Conservation (phyloP, 37 sponge, comb jelly and placozoan genomes). For the Spongia lamella region DNA sequence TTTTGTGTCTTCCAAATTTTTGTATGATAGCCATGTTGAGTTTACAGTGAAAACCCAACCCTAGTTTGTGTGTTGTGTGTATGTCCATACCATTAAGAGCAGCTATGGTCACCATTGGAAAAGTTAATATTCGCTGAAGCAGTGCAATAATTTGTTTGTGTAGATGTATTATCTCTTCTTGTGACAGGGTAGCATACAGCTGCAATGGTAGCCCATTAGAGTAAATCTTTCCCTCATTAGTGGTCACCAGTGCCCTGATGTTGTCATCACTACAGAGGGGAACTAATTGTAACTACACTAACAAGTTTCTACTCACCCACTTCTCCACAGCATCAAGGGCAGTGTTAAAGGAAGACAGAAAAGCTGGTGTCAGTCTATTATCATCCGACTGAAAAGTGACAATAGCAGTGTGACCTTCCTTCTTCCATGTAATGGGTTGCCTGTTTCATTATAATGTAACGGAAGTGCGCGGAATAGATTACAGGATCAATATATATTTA, state of each 20-base stretch:
- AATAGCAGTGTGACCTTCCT: too few species aligned
- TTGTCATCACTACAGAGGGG: conserved; percentile 30
- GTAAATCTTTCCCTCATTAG: conserved; percentile 66
- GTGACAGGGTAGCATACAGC: too few species aligned
- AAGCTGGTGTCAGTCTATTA: conserved; percentile 51
- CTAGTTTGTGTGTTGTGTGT: background rate
- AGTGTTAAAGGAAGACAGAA: conserved; percentile 32
- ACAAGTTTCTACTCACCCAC: too few species aligned
- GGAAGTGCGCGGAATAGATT: too few species aligned
- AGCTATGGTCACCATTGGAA: conserved; percentile 40
- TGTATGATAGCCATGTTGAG: too few species aligned
- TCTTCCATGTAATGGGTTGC: too few species aligned
- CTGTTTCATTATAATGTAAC: too few species aligned
- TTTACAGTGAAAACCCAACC: too few species aligned
- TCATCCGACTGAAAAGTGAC: conserved; percentile 5
- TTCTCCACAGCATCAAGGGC: conserved; percentile 58
- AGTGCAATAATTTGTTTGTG: background rate
- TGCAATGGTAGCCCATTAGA: conserved; percentile 49
- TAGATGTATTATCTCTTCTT: background rate
- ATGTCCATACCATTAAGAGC: conserved; percentile 32
- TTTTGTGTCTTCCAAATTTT: too few species aligned
- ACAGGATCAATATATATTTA: too few species aligned
- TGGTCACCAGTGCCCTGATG: conserved; percentile 62
- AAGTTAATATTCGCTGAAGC: conserved; percentile 18
- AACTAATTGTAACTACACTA: background rate